phyloP scores from a whole-genome alignment of 1,140 invertebrate species.

The Hylyphantes graminicola region DNA sequence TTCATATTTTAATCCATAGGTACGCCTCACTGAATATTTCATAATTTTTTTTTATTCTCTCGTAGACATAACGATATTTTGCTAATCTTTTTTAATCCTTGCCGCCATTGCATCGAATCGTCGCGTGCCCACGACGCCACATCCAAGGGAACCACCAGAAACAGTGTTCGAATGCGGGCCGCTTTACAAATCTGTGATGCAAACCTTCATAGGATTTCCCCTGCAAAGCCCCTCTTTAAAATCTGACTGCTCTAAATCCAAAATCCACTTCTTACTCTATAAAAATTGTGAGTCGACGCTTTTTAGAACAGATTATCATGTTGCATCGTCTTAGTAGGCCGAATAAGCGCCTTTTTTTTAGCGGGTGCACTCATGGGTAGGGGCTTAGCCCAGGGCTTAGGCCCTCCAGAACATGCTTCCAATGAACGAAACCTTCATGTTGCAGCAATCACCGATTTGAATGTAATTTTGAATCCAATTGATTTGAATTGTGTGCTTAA shows the following conservation, averaged over 20 bases:
- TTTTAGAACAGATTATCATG: slow-evolving; percentile 53
- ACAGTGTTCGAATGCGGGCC: slow-evolving; percentile 5
- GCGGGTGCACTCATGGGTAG: neutral
- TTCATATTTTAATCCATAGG: slow-evolving; percentile 51
- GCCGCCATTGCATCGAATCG: slow-evolving; percentile 12
- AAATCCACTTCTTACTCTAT: slow-evolving; percentile 50
- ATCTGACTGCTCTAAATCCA: slow-evolving; percentile 42
- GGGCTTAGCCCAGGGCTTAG: slow-evolving; percentile 23
- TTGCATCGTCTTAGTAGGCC: slow-evolving; percentile 39
- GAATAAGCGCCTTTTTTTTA: slow-evolving; percentile 26
- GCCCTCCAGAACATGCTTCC: neutral
- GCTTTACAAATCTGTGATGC: slow-evolving; percentile 45
- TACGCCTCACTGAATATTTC: slow-evolving; percentile 53
- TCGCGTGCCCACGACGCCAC: neutral
- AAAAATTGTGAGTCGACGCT: slow-evolving; percentile 32
- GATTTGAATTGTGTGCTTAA: no score
- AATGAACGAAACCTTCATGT: neutral
- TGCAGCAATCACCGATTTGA: no score
- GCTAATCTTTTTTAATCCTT: slow-evolving; percentile 56
- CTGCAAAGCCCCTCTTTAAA: slow-evolving; percentile 43
- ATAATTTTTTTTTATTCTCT: slow-evolving; percentile 29
- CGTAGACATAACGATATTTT: slow-evolving; percentile 52
- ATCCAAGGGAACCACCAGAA: neutral
- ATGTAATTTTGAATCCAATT: no score
- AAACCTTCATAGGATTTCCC: slow-evolving; percentile 55